A percentile compares a stretch with the other conserved stretches of the same genome.
These are phyloP conservation scores for Pasiphila rectangulata DNA, from an alignment of 2,888 invertebrate genomes.

Conservation along the genomic window DNA sequence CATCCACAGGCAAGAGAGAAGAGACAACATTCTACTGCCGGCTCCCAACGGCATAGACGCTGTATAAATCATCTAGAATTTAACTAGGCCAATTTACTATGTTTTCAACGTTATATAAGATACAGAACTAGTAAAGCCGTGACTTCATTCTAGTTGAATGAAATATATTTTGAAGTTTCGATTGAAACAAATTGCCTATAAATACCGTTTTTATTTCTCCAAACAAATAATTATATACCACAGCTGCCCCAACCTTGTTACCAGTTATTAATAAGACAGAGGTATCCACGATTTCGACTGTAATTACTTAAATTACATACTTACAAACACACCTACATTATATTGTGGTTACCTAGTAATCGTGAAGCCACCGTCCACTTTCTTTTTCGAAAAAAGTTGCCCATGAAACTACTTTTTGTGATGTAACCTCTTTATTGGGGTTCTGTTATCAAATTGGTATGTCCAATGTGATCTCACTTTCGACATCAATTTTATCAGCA, in stretches of 20 bases:
- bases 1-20: too few species aligned
- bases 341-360: slow-evolving; percentile 4
- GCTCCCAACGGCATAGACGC: too few species aligned
- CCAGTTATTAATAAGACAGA: not conserved
- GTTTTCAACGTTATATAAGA: too few species aligned
- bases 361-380: slow-evolving; percentile 14
- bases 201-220: not conserved
- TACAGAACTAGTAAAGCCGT: too few species aligned
- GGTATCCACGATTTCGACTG: not conserved
- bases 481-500: too few species aligned
- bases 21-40: too few species aligned
- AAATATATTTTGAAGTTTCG: too few species aligned
- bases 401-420: slow-evolving; percentile 36
- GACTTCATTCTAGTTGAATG: too few species aligned
- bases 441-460: slow-evolving; percentile 20
- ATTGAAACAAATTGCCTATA: too few species aligned
- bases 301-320: slow-evolving; percentile 15
- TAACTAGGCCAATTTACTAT: too few species aligned
- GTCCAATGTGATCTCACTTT: too few species aligned
- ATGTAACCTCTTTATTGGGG: slow-evolving; percentile 40
- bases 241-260: not conserved
- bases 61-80: too few species aligned
- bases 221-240: not conserved
- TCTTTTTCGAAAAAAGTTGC: slow-evolving; percentile 38
- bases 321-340: slow-evolving; percentile 5